phyloP scores from a whole-genome alignment of 2,113 vertebrate genomes.

The Hypocryptadius cinnamomeus region DNA sequence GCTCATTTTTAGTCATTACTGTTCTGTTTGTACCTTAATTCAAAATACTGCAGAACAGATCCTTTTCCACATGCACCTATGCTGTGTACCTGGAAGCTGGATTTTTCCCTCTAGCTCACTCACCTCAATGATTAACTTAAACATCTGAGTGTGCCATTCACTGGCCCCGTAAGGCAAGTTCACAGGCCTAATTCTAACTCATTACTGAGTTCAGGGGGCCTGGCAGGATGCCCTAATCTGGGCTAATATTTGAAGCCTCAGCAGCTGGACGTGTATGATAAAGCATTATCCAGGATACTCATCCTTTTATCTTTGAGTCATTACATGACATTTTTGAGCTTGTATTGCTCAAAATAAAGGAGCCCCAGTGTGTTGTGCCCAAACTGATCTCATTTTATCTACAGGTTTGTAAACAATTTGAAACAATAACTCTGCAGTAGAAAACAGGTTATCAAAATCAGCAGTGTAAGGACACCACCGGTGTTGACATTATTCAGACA shows the following conservation, averaged over 20 bases:
- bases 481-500: not conserved
- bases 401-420: not conserved
- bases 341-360: not conserved
- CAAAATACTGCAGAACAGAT: not conserved
- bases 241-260: not conserved
- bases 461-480: not conserved
- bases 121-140: not conserved
- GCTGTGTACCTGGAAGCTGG: not conserved
- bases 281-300: not conserved
- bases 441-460: conserved; percentile 1
- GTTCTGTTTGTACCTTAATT: not conserved
- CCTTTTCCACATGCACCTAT: not conserved
- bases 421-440: not conserved
- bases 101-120: not conserved
- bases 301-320: not conserved
- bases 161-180: not conserved
- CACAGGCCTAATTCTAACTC: not conserved
- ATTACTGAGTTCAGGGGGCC: not conserved
- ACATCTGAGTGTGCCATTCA: not conserved
- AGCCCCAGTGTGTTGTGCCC: not conserved
- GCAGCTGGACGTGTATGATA: not conserved
- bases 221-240: not conserved
- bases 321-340: not conserved
- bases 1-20: not conserved
- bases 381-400: not conserved